A percentile compares a stretch with the other conserved stretches of the same genome.
Conservation (phyloP, 2,113 vertebrate species). For the Nerophis lumbriciformis region DNA sequence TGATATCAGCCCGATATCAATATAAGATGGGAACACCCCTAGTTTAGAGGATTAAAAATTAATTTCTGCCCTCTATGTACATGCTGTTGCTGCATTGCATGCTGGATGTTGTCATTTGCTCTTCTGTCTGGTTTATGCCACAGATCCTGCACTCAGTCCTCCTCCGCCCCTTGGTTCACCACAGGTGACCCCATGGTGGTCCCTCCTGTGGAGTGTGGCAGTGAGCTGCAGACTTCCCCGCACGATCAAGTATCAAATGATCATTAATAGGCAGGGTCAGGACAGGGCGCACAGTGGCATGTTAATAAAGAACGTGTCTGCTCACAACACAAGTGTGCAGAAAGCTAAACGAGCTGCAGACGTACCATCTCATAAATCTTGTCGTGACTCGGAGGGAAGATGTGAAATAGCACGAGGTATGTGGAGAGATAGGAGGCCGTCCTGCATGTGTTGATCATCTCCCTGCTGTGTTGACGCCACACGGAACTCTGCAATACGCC, state of each 20-base stretch:
- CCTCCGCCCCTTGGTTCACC: background rate
- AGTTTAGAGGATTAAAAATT: too few relatives aligned
- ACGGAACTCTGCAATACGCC: slow-evolving; percentile 46
- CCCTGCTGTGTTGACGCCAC: slow-evolving; percentile 55
- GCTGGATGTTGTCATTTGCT: background rate
- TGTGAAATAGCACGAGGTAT: slow-evolving; percentile 11
- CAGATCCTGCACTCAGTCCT: background rate
- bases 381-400: slow-evolving; percentile 36
- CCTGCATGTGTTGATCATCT: slow-evolving; percentile 63
- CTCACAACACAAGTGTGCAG: slow-evolving; percentile 9
- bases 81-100: background rate
- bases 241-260: slow-evolving; percentile 8
- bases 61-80: too few relatives aligned
- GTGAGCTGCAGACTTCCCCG: slow-evolving; percentile 11
- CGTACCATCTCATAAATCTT: slow-evolving; percentile 19
- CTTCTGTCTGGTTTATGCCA: background rate
- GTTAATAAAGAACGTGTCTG: background rate
- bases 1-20: too few relatives aligned
- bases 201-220: slow-evolving; percentile 4
- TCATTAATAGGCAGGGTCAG: slow-evolving; percentile 18
- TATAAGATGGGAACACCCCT: too few relatives aligned
- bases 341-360: slow-evolving; percentile 31
- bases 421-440: slow-evolving; percentile 27
- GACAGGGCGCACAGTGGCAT: slow-evolving; percentile 1
- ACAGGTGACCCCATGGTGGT: slow-evolving; percentile 3